These are phyloP conservation scores for Propithecus deckenii DNA, from an alignment of 2,797 vertebrate species.

Conservation along the genomic window DNA sequence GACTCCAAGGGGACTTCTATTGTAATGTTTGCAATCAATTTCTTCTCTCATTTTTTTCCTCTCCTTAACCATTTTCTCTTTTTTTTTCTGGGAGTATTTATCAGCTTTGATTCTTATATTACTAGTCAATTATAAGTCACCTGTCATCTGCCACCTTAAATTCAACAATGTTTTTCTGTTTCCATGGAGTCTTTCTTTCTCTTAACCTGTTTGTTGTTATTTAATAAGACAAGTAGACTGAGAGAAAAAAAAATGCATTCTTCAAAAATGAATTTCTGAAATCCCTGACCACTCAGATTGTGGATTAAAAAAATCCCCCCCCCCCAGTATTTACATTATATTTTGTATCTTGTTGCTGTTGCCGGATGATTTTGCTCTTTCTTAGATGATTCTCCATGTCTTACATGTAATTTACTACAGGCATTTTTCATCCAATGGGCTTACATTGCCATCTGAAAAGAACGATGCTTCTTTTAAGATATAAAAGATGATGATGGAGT, in stretches of 20 bases:
- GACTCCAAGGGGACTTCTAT: neutral
- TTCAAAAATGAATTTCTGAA: conserved; percentile 16
- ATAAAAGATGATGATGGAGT: neutral
- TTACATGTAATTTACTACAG: neutral
- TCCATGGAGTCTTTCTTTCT: neutral
- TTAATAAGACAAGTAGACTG: conserved; percentile 12
- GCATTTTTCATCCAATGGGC: neutral
- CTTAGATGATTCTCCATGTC: neutral
- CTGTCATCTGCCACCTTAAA: neutral
- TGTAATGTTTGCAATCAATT: neutral
- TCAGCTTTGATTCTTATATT: neutral
- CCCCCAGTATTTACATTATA: neutral
- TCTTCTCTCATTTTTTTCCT: neutral
- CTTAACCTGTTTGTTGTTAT: neutral
- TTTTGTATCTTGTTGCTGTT: neutral
- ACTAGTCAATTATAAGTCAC: neutral
- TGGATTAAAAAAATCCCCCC: neutral
- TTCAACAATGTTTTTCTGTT: neutral
- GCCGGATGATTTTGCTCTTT: neutral
- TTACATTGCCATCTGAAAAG: conserved; percentile 5
- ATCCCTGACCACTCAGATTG: neutral
- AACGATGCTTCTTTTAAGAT: conserved; percentile 21
- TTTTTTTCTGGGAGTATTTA: neutral
- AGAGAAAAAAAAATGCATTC: neutral
- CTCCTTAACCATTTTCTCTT: neutral